Base-by-base conservation (phyloP, 2,888 invertebrate genomes). In the Hartigia nigra region DNA sequence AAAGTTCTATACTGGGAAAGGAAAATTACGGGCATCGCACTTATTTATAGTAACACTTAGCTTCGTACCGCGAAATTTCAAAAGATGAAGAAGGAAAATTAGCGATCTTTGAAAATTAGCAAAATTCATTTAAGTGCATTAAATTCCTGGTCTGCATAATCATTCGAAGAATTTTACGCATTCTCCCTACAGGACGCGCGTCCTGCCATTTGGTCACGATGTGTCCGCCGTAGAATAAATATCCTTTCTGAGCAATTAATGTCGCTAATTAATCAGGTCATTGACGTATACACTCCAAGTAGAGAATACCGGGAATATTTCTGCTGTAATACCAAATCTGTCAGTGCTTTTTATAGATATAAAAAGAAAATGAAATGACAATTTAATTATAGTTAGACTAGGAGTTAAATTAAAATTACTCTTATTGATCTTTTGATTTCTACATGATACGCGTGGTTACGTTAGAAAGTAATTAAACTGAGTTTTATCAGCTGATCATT, bases 401-500 rank as follows among this genome's bases (percentile, higher is more conserved):
- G 1, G 1, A 35, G 4, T 4, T 5, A 23, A 5, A 39, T 39
- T 5, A 39, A 39, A 39, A 39, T 9, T 39, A 5, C 23, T 39
- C 5, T 39, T 0, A 23, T 39, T 39, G 14, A 39, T 39, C 23
- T 14, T 39, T 39, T 23, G 14, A 39, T 39, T 23, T 39, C 23
- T 23, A 1, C 1, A 23, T 1, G 14, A 39, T 23, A 39, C 39
- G 23, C 23, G 5, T 23, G 39, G 23, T 23, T 23, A 2, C 1
- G 23, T 39, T 39, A 39, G 39, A 39, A 39, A 39, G 2, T 5
- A 39, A 23, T 39, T 39, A 5, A 12, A 70, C 74, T 70, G 69
- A 55, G 14, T 35, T 72, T 12, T 74, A 74, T 77, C 12, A 76
- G 12, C 3, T 69, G 78, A 79, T 79, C 69, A 79, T 82, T 77